These are phyloP conservation scores for Pachydiplax longipennis DNA, from an alignment of 2,888 invertebrate species.

Conservation along the genomic window DNA sequence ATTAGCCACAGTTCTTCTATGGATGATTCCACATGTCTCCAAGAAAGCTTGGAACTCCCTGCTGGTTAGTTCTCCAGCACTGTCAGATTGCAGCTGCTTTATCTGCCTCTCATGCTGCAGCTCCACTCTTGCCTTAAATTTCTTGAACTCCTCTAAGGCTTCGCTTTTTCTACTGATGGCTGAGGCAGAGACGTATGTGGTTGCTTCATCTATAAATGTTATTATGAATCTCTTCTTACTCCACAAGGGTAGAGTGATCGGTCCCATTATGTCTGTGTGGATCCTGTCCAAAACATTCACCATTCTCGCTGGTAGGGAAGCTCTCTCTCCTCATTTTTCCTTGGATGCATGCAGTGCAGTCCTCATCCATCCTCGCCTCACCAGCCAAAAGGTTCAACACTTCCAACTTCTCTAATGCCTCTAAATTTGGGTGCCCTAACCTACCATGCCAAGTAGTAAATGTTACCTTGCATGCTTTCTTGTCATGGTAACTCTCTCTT, in stretches of 20 bases:
- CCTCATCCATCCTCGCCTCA: background rate
- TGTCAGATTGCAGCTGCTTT: background rate
- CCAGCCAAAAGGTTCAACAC: background rate
- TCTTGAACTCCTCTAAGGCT: background rate
- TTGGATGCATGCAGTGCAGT: background rate
- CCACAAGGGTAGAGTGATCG: constrained; percentile 22
- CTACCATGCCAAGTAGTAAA: constrained; percentile 13
- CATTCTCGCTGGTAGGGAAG: background rate
- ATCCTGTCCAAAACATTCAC: background rate
- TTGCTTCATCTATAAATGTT: constrained; percentile 53
- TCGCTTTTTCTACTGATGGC: background rate
- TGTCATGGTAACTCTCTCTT: no score
- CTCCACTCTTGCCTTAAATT: background rate
- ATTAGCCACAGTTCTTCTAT: background rate
- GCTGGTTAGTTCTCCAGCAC: background rate
- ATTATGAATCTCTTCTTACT: background rate
- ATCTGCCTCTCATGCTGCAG: background rate
- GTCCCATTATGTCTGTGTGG: constrained; percentile 26
- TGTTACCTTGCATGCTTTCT: background rate
- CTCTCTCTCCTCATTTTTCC: constrained; percentile 28
- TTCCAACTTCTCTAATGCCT: background rate
- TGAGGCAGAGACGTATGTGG: background rate
- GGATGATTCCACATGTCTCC: background rate
- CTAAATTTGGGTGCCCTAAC: constrained; percentile 12
- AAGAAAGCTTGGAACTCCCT: background rate